Evolutionary conservation across 2,113 vertebrate genomes (phyloP).

Genomic region (Corythaixoides concolor): DNA sequence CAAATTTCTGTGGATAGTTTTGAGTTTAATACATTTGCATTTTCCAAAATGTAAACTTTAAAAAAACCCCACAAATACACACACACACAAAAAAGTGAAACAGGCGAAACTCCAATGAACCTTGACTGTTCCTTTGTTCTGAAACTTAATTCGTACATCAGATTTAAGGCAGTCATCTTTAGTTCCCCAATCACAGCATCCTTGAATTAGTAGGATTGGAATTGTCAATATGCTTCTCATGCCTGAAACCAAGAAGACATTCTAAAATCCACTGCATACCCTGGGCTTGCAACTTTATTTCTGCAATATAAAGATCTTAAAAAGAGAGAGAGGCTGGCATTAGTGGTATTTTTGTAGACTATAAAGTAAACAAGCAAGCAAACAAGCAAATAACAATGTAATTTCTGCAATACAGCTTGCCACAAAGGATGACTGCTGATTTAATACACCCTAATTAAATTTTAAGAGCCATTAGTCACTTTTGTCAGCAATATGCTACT

Average conservation of each 20-base stretch:
- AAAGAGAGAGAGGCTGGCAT: not conserved
- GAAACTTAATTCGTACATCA: not conserved
- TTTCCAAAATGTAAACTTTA: not conserved
- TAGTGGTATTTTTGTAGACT: not conserved
- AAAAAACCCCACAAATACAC: not conserved
- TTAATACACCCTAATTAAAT: slow-evolving; percentile 14
- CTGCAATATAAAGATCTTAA: not conserved
- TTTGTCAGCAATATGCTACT: slow-evolving; percentile 6
- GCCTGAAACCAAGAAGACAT: not conserved
- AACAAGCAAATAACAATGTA: not conserved
- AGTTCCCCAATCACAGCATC: not conserved
- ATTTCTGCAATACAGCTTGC: not conserved
- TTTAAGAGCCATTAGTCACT: slow-evolving; percentile 32
- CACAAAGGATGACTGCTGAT: slow-evolving; percentile 1
- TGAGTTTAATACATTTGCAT: not conserved
- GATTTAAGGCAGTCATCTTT: not conserved
- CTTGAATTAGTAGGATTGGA: not conserved
- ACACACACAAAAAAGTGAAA: not conserved
- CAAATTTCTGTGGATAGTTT: not conserved
- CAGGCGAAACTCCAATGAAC: not conserved
- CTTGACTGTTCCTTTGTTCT: not conserved
- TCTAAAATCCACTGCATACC: not conserved
- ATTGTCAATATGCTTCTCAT: not conserved
- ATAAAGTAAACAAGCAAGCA: not conserved
- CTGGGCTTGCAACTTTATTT: not conserved